Percentiles rank a stretch among this genome's conserved stretches.
Evolutionary conservation across 2,797 vertebrate species (phyloP).

Genomic region (Eulemur mongoz): DNA sequence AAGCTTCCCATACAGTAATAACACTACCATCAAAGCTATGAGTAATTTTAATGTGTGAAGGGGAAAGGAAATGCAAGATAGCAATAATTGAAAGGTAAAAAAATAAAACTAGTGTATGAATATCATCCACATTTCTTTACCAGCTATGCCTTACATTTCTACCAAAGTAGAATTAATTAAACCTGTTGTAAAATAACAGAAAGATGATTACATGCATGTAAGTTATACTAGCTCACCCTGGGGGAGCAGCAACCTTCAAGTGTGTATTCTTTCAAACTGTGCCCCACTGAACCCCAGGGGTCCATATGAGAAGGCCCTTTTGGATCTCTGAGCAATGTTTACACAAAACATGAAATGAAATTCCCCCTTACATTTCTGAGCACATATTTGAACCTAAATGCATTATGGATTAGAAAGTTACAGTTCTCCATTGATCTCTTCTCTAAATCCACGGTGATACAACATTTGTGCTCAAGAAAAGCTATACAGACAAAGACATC

Average conservation of each 20-base stretch:
- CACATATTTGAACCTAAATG: conserved; percentile 36
- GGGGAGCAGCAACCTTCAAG: background rate
- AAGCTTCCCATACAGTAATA: background rate
- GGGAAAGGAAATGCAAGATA: background rate
- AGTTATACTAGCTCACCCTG: background rate
- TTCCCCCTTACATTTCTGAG: background rate
- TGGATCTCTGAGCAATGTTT: background rate
- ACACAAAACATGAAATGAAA: conserved; percentile 46
- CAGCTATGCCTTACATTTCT: background rate
- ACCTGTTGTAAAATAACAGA: background rate
- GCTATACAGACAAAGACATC: background rate
- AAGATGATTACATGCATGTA: background rate
- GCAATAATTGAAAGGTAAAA: background rate
- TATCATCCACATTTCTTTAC: background rate
- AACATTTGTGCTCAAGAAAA: background rate
- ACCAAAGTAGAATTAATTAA: background rate
- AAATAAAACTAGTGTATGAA: background rate
- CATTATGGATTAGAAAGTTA: conserved; percentile 31
- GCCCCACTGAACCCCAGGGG: background rate
- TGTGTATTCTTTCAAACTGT: background rate
- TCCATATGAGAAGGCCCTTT: background rate
- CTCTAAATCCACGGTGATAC: background rate
- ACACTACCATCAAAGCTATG: background rate
- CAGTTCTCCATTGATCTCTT: background rate
- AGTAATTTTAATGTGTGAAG: background rate